Conservation (phyloP, 2,797 vertebrate species). For the Malurus splendens region DNA sequence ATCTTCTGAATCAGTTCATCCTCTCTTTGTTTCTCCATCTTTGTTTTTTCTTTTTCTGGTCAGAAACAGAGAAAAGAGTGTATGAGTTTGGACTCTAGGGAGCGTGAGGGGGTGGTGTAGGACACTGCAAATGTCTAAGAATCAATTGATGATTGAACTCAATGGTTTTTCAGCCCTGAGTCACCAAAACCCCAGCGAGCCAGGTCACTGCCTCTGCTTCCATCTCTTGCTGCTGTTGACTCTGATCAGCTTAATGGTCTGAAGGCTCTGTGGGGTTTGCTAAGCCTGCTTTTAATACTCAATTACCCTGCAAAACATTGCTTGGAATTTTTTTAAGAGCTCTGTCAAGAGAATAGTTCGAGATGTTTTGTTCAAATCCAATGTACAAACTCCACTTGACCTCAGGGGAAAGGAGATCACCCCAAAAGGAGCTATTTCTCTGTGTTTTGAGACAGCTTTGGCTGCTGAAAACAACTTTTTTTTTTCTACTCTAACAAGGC, state of each 20-base stretch:
- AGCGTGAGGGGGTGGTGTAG: background rate
- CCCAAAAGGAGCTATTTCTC: background rate
- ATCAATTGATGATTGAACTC: background rate
- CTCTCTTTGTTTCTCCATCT: conserved; percentile 85
- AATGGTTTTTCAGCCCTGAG: background rate
- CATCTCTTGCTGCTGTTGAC: background rate
- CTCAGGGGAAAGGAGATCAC: background rate
- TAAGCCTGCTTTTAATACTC: background rate
- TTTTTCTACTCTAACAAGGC: background rate
- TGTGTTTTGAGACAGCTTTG: background rate
- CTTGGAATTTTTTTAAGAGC: background rate
- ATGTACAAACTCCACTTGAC: background rate
- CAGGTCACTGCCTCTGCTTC: background rate
- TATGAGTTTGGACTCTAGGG: background rate
- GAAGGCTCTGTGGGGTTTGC: background rate
- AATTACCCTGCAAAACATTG: background rate
- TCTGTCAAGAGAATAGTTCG: background rate
- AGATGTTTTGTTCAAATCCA: background rate
- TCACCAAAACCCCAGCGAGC: background rate
- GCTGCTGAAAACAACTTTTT: background rate
- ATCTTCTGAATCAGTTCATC: conserved; percentile 95
- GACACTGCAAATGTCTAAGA: background rate
- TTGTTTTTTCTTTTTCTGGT: conserved; percentile 90
- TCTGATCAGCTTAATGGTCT: background rate
- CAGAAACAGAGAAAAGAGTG: background rate